Evolutionary conservation across 2,113 vertebrate species (phyloP), one percentile per base, ranked within the genome.

Genomic region (Scolopax mira): DNA sequence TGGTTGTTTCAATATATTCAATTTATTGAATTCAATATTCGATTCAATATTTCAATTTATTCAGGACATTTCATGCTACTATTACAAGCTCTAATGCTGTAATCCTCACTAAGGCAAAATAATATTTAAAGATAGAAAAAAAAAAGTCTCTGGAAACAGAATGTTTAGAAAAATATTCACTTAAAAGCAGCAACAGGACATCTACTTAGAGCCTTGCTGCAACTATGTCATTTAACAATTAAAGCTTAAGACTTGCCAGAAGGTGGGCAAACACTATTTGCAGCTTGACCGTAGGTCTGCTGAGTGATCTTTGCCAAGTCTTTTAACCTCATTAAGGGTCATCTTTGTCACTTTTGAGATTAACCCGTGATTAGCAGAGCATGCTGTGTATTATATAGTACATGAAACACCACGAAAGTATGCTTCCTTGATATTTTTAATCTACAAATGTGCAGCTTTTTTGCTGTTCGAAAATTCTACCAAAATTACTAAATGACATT

Each of bases 301-400:
- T 65, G 30, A 22, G 39, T 60, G 69, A 71, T 60, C 80, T 85
- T 44, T 5, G 31, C 74, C 84, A 89, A 95, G 89, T 82, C 92
- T 88, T 69, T 90, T 95, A 96, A 93, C 85, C 85, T 93, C 69
- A 75, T 93, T 92, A 96, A 78, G 66, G 89, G 93, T 88, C 80
- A 48, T 85, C 90, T 84, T 90, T 77, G 89, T 61, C 69, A 85
- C 82, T 80, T 93, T 23, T 58, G 66, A 64, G 65, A 94, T 86
- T 84, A 93, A 92, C 42, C 90, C 86, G 51, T 4, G 35, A 78
- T 90, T 81, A 97, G 51, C 79, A 74, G 51, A 48, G 52, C 55
- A 30, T 23, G 23, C 33, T 42, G 41, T 33, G 31, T 55, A 16
- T 44, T 51, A 48, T 3, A 1, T 1, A 54, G 79, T 6, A 21